Evolutionary conservation across 2,113 vertebrate species (phyloP), one percentile per base, ranked within the genome.

Genomic region (Nyctibius bracteatus): DNA sequence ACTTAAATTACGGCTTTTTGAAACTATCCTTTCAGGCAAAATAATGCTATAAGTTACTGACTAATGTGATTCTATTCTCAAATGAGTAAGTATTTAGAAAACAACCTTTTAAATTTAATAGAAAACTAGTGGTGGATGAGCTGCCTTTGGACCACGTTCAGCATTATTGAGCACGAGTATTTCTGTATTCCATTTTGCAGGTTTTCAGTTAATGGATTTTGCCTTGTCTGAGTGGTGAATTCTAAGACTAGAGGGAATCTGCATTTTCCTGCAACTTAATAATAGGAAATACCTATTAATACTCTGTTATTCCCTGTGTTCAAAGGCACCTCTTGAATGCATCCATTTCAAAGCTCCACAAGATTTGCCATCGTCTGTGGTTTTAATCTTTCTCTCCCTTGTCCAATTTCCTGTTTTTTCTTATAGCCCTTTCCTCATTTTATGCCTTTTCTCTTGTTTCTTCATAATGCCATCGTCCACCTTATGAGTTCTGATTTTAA

Each of bases 21-120:
- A 94, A 92, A 63, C 63, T 79, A 13, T 87, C 65, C 91, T 96
- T 95, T 91, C 83, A 94, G 82, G 75, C 80, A 92, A 96, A 95
- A 94, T 93, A 94, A 70, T 33, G 46, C 80, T 90, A 0, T 73
- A 92, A 90, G 86, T 97, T 96, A 94, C 67, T 93, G 92, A 70
- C 86, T 95, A 94, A 92, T 92, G 73, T 7, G 31, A 62, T 90
- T 90, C 59, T 95, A 20, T 90, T 93, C 86, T 96, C 94, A 88
- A 79, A 90, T 58, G 86, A 54, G 19, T 61, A 92, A 78, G 72
- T 91, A 62, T 95, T 89, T 94, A 87, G 83, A 84, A 95, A 96
- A 88, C 86, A 91, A 37, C 67, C 80, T 95, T 89, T 87, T 96
- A 88, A 81, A 96, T 94, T 91, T 78, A 95, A 72, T 84, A 91